Evolutionary conservation across 2,113 vertebrate genomes (phyloP), one percentile per base, ranked within the genome.

Genomic region (Pseudorectes ferrugineus): DNA sequence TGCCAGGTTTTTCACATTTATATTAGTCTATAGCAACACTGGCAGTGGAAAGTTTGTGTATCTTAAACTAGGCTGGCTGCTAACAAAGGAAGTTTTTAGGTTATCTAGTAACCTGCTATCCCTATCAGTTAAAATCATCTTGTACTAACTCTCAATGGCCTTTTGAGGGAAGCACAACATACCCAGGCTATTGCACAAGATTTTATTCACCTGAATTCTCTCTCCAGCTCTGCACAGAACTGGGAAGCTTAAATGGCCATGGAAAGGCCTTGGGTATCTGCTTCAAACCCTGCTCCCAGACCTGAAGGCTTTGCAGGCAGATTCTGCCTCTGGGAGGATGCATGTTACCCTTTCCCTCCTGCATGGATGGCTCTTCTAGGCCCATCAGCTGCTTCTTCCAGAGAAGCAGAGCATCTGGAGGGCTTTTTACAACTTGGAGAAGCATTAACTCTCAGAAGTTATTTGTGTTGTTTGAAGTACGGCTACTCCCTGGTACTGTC

Each of bases 401-500:
- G 67, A 49, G 86, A 76, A 67, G 63, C 59, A 87, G 76, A 67
- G 66, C 84, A 73, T 87, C 70, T 87, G 94, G 66, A 92, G 73
- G 68, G 83, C 26, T 45, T 95, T 78, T 61, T 91, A 67, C 33
- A 55, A 65, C 76, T 86, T 70, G 42, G 35, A 75, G 78, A 58
- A 65, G 87, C 55, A 79, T 71, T 80, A 70, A 91, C 59, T 83
- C 85, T 48, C 59, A 74, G 46, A 75, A 75, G 59, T 83, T 92
- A 74, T 91, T 91, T 75, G 75, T 86, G 83, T 13, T 75, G 74
- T 92, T 96, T 93, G 93, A 97, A 95, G 84, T 81, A 46, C 19
- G 5, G 84, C 78, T 94, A 66, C 82, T 95, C 93, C 84, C 93
- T 93, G 84, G 78, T 93, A 85, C 89, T 97, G 94, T 94, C 94